Base-by-base conservation (phyloP, 2,888 invertebrate species). In the Noctua pronuba region DNA sequence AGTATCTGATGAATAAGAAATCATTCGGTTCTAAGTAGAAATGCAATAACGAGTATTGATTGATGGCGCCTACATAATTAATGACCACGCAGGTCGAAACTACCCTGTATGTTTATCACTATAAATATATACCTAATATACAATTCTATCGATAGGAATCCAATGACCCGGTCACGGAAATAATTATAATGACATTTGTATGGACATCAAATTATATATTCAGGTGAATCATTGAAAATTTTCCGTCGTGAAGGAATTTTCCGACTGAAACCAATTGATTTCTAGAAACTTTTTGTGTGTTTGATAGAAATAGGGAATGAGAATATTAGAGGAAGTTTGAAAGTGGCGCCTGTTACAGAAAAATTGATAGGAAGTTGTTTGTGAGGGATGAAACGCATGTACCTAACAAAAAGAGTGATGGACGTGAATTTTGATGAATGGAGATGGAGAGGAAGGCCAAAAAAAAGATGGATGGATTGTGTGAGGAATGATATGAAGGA, bases 11-110 rank as follows among this genome's bases (percentile, higher is more conserved):
- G 35, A 85, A 81, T 81, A 76, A 80, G 41, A 69, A 55, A 85
- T 73, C 11, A 46, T 38, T 35, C 8, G 49, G 49, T 18, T 18
- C 38, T 66, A 60, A 69, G 66, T 76, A 60, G 74, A 44, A 79
- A 72, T 86, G 76, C 79, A 86, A 75, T 83, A 86, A 79, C 70
- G 35, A 77, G 55, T 77, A 85, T 75, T 67, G 85, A 83, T 79
- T 77, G 64, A 55, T 38, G 13, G 64, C 13, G 16, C 0, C 21
- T 85, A 73, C 73, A 85, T 86, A 77, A 77, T 86, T 77, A 46
- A 83, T 86, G 68, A 13, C 0, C 35, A 74, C 11, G 68, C 35
- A 60, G 24, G 46, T 66, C 44, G 16, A 62, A 60, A 28, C 62
- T 44, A 41, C 55, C 74, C 62, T n/a, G 38, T 11, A 16, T 58